Evolutionary conservation across 2,113 vertebrate species (phyloP).

Genomic region (Procavia capensis): DNA sequence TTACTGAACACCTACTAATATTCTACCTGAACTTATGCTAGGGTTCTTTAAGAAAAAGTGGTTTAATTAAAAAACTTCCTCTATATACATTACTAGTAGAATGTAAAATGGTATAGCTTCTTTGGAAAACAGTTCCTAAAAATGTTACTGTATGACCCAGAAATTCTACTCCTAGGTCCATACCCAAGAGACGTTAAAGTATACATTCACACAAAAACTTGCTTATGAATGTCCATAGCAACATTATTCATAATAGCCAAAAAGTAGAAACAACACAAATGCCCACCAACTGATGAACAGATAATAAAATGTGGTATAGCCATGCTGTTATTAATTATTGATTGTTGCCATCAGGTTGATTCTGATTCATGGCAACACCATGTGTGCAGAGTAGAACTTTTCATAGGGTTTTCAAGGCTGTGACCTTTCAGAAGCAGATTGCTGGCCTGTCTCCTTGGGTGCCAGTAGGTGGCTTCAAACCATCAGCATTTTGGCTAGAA

Average conservation of each 20-base stretch:
- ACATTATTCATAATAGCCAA: neutral
- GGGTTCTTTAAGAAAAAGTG: slow-evolving; percentile 41
- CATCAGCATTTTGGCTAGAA: too few relatives aligned
- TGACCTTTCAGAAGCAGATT: too few relatives aligned
- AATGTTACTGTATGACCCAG: neutral
- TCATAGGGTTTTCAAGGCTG: too few relatives aligned
- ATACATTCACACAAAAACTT: neutral
- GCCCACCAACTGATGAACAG: neutral
- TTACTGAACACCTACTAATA: neutral
- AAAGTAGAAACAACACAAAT: neutral
- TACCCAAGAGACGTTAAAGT: slow-evolving; percentile 8
- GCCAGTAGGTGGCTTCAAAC: too few relatives aligned
- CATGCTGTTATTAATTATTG: neutral
- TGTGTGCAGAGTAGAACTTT: too few relatives aligned
- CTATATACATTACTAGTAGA: neutral
- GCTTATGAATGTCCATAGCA: neutral
- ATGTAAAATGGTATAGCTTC: neutral
- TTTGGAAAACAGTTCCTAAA: slow-evolving; percentile 28
- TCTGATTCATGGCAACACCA: too few relatives aligned
- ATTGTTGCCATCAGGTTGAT: too few relatives aligned
- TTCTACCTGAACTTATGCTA: neutral
- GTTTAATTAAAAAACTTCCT: neutral
- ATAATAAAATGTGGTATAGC: slow-evolving; percentile 3
- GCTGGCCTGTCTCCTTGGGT: too few relatives aligned
- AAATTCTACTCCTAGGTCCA: neutral